Conservation (phyloP, 1,140 invertebrate species). For the Brachystomella parvula region DNA sequence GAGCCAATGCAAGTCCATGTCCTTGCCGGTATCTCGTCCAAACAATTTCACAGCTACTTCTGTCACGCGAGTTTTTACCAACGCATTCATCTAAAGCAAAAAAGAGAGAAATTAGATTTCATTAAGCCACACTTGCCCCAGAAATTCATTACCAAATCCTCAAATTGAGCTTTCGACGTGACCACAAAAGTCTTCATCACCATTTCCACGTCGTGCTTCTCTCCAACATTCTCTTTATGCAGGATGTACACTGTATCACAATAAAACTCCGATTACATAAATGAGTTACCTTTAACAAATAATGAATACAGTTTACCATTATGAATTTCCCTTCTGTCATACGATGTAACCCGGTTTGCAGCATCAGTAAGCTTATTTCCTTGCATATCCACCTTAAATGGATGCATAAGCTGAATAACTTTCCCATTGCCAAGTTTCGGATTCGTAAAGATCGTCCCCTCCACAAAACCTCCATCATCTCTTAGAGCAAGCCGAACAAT, state of each 20-base stretch:
- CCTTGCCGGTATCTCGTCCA: neutral
- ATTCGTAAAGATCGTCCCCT: neutral
- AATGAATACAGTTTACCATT: neutral
- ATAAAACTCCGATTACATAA: neutral
- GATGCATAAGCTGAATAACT: neutral
- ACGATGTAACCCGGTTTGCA: neutral
- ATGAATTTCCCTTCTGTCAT: neutral
- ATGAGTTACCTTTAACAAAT: neutral
- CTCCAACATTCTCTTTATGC: neutral
- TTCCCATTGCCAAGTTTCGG: neutral
- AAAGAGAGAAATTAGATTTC: neutral
- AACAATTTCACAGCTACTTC: neutral
- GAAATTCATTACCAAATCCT: neutral
- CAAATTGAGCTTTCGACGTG: neutral
- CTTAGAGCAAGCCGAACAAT: neutral
- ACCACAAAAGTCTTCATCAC: neutral
- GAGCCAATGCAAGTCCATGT: neutral
- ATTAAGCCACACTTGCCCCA: neutral
- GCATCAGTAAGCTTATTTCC: neutral
- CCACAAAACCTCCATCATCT: neutral
- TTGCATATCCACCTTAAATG: neutral
- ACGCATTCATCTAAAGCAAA: neutral
- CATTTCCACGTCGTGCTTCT: neutral
- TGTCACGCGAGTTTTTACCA: neutral
- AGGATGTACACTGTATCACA: neutral